phyloP scores from a whole-genome alignment of 2,113 vertebrate genomes.

The Marcusenius ussheri region DNA sequence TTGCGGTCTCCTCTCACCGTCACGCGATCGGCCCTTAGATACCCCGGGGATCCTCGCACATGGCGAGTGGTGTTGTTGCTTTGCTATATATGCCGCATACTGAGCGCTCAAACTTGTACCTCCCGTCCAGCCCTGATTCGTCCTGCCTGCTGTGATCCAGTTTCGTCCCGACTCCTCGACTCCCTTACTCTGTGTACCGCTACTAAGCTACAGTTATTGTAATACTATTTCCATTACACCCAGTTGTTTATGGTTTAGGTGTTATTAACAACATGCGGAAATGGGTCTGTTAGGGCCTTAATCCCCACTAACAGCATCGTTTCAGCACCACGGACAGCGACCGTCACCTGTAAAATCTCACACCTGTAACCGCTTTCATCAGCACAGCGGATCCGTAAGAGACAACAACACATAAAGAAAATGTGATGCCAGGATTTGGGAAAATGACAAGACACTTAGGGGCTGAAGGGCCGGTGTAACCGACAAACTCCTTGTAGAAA shows the following conservation, averaged over 20 bases:
- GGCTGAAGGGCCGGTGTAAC: background rate
- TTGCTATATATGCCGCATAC: too few species aligned
- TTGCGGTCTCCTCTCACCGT: background rate
- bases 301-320: background rate
- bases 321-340: background rate
- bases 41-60: too few species aligned
- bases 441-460: background rate
- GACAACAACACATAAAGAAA: background rate
- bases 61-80: too few species aligned
- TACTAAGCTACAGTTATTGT: background rate
- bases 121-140: too few species aligned
- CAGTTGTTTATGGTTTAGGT: background rate
- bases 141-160: too few species aligned
- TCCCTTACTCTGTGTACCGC: background rate
- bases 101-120: too few species aligned
- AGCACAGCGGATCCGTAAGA: background rate
- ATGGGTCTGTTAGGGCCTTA: background rate
- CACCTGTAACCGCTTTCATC: background rate
- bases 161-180: too few species aligned
- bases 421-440: background rate
- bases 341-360: background rate
- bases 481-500: background rate
- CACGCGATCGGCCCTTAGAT: too few species aligned
- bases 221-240: background rate
- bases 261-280: background rate